These are phyloP conservation scores for Nymphalis c-album DNA, from an alignment of 2,888 invertebrate genomes.

Conservation along the genomic window DNA sequence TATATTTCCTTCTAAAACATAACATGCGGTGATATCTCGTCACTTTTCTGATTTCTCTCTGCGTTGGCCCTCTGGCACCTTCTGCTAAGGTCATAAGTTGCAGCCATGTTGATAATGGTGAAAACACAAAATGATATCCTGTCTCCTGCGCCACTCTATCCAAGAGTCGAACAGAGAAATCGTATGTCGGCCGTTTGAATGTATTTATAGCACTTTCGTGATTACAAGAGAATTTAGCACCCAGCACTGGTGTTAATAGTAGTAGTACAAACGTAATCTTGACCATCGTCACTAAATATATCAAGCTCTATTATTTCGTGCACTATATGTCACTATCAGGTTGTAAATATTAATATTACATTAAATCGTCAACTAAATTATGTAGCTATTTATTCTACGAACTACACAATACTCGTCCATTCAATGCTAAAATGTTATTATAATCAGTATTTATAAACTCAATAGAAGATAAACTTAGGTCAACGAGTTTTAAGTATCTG, in stretches of 20 bases:
- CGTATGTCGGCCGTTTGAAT: constrained; percentile 54
- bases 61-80: constrained; percentile 54
- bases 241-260: constrained; percentile 23
- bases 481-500: constrained; percentile 16
- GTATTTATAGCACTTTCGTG: constrained; percentile 46
- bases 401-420: not conserved
- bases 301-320: not conserved
- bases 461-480: constrained; percentile 28
- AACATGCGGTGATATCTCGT: constrained; percentile 51
- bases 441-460: constrained; percentile 25
- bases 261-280: constrained; percentile 19
- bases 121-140: constrained; percentile 61
- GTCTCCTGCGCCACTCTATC: constrained; percentile 55
- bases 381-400: not conserved
- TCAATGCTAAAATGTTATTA: constrained; percentile 12
- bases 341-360: not conserved
- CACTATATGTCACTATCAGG: not conserved
- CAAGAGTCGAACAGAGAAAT: constrained; percentile 59
- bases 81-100: constrained; percentile 59
- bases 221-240: constrained; percentile 48
- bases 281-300: constrained; percentile 12
- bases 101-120: constrained; percentile 63
- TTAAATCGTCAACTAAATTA: not conserved
- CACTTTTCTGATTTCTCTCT: constrained; percentile 55
- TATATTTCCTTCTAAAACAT: constrained; percentile 55